Conservation (phyloP, 2,113 vertebrate species). For the Rynchops niger region DNA sequence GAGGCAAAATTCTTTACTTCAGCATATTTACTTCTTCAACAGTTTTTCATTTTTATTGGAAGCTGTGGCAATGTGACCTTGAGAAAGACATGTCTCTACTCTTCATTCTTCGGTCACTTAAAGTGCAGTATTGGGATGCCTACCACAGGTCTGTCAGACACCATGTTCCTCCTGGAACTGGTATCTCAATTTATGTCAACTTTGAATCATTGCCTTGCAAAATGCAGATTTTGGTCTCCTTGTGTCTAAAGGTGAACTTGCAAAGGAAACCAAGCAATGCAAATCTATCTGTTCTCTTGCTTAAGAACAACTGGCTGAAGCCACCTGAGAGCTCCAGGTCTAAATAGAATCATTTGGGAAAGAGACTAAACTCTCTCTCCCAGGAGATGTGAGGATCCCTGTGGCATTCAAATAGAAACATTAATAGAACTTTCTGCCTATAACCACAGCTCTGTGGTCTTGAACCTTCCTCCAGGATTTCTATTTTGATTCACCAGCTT, state of each 20-base stretch:
- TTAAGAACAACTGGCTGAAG: neutral
- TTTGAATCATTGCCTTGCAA: neutral
- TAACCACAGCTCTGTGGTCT: neutral
- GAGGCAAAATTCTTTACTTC: neutral
- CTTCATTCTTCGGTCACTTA: neutral
- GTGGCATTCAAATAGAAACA: neutral
- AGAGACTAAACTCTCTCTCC: neutral
- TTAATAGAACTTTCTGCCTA: neutral
- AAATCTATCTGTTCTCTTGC: neutral
- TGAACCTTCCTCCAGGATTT: neutral
- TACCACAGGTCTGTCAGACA: neutral
- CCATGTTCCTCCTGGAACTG: neutral
- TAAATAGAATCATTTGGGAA: neutral
- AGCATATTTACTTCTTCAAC: neutral
- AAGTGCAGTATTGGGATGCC: neutral
- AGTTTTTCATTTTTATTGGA: neutral
- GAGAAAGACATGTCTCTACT: neutral
- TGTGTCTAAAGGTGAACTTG: neutral
- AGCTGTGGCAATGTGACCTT: neutral
- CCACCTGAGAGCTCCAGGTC: neutral
- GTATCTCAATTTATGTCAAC: neutral
- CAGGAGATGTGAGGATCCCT: neutral
- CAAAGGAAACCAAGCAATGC: neutral
- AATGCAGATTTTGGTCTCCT: neutral
- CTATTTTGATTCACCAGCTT: neutral